phyloP scores from a whole-genome alignment of 2,888 invertebrate species.

The Invenusta paracnida region DNA sequence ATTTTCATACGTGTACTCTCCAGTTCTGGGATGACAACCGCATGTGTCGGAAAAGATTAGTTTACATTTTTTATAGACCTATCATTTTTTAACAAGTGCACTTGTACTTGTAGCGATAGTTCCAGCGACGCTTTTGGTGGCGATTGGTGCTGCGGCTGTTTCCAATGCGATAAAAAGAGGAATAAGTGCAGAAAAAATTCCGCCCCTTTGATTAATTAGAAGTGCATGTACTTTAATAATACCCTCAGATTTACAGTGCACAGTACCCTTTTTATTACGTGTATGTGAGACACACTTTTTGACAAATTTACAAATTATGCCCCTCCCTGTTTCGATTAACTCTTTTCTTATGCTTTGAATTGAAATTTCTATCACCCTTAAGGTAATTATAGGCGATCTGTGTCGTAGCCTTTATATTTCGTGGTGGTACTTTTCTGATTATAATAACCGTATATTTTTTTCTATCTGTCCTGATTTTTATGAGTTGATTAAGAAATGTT shows the following conservation, averaged over 20 bases:
- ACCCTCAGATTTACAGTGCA: background rate
- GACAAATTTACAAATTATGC: background rate
- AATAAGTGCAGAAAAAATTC: background rate
- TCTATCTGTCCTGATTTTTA: background rate
- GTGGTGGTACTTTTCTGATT: background rate
- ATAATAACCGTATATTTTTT: background rate
- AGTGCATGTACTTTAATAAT: background rate
- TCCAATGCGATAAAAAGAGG: background rate
- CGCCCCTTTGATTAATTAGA: background rate
- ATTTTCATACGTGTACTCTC: too few relatives aligned
- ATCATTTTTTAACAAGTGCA: background rate
- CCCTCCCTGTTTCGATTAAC: background rate
- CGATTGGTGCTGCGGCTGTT: background rate
- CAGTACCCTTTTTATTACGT: background rate
- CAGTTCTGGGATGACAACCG: background rate
- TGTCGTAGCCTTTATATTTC: background rate
- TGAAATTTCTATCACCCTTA: background rate
- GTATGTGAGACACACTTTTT: background rate
- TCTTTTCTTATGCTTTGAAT: background rate
- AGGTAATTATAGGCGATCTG: background rate
- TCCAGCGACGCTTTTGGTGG: background rate
- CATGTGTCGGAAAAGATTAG: background rate
- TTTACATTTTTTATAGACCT: background rate
- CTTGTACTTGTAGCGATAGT: background rate
- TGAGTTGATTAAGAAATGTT: background rate